phyloP scores from a whole-genome alignment of 2,797 vertebrate species.

The Nothura maculosa region DNA sequence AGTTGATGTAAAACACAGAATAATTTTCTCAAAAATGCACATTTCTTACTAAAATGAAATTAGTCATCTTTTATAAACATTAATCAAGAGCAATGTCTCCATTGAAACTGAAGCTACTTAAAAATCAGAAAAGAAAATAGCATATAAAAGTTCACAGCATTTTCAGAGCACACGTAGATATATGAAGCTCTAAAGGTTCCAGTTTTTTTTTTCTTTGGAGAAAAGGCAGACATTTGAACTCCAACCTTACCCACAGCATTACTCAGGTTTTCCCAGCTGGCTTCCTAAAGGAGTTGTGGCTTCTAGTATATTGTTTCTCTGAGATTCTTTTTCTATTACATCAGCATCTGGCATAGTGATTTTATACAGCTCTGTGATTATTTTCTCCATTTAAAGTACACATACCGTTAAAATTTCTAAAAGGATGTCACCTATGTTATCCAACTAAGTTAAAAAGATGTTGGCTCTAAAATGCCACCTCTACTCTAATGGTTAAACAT shows the following conservation, averaged over 20 bases:
- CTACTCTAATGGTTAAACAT: not conserved
- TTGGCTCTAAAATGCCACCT: not conserved
- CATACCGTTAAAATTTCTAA: not conserved
- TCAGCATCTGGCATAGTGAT: conserved; percentile 8
- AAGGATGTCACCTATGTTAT: not conserved
- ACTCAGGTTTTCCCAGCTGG: conserved; percentile 64
- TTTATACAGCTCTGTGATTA: not conserved
- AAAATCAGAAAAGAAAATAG: conserved; percentile 42
- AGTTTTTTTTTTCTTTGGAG: conserved; percentile 15
- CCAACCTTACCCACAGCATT: not conserved
- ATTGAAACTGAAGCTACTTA: not conserved
- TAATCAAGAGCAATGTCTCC: conserved; percentile 24
- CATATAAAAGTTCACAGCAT: not conserved
- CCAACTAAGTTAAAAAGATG: not conserved
- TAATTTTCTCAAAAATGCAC: conserved; percentile 19
- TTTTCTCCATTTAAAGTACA: not conserved
- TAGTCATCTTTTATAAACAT: conserved; percentile 51
- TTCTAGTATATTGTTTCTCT: conserved; percentile 27
- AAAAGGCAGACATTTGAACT: conserved; percentile 29
- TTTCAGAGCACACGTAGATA: conserved; percentile 12
- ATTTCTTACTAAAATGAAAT: conserved; percentile 32
- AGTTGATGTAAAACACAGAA: conserved; percentile 44
- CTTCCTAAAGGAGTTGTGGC: conserved; percentile 36
- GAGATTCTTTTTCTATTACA: conserved; percentile 39
- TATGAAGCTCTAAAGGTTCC: conserved; percentile 31